phyloP scores from a whole-genome alignment of 2,797 vertebrate species.

The Todus mexicanus region DNA sequence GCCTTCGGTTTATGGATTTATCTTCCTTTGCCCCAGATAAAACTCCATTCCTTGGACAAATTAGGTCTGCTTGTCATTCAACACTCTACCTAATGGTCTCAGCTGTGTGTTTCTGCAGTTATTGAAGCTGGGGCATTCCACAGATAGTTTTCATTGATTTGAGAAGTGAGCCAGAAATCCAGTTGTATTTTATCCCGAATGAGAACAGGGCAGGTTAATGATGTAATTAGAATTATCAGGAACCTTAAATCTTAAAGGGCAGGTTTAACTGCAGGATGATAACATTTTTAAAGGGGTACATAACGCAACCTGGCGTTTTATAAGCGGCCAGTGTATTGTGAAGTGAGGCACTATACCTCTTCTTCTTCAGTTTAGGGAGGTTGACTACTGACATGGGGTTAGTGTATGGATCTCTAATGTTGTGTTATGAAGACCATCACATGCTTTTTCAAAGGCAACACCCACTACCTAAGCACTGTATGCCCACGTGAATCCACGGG shows the following conservation, averaged over 20 bases:
- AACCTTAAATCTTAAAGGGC: slow-evolving; percentile 55
- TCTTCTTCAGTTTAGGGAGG: neutral
- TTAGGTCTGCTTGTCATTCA: slow-evolving; percentile 68
- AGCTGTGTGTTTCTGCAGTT: slow-evolving; percentile 44
- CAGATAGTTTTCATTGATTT: slow-evolving; percentile 42
- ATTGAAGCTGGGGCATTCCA: slow-evolving; percentile 43
- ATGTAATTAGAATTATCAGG: slow-evolving; percentile 64
- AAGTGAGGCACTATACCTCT: neutral
- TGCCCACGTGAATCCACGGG: neutral
- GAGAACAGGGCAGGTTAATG: slow-evolving; percentile 62
- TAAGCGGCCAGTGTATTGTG: neutral
- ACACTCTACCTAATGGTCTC: slow-evolving; percentile 58
- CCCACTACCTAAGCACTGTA: neutral
- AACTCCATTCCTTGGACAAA: slow-evolving; percentile 66
- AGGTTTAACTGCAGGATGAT: slow-evolving; percentile 49
- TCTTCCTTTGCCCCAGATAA: slow-evolving; percentile 54
- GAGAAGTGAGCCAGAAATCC: slow-evolving; percentile 46
- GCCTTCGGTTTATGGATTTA: slow-evolving; percentile 21
- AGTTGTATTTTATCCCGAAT: slow-evolving; percentile 42
- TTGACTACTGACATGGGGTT: neutral
- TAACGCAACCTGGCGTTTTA: neutral
- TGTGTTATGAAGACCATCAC: neutral
- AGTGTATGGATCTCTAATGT: neutral
- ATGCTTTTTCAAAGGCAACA: neutral
- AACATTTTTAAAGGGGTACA: slow-evolving; percentile 51